A percentile compares a stretch with the other conserved stretches of the same genome.
These are phyloP conservation scores for Tribolium castaneum DNA, from an alignment of 1,140 invertebrate genomes.

Conservation along the genomic window DNA sequence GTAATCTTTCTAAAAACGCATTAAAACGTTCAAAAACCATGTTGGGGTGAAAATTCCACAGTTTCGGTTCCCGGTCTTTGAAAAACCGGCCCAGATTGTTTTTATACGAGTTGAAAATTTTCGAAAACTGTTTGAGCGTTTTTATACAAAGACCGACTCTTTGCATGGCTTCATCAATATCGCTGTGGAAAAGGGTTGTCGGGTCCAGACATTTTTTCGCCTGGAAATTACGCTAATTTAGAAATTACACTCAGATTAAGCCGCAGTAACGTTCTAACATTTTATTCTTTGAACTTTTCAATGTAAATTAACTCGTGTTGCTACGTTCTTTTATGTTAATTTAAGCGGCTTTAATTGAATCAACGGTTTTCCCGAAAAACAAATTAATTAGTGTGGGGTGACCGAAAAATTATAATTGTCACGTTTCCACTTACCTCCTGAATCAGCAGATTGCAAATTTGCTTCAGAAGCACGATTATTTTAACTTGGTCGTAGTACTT, in stretches of 20 bases:
- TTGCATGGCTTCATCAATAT: constrained; percentile 88
- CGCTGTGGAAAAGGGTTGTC: constrained; percentile 89
- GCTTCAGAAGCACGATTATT: constrained; percentile 88
- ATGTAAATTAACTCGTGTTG: constrained; percentile 28
- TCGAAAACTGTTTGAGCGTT: constrained; percentile 72
- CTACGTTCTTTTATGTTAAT: constrained; percentile 8
- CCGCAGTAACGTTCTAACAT: background rate
- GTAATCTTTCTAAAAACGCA: constrained; percentile 83
- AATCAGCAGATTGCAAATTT: constrained; percentile 92
- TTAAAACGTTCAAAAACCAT: constrained; percentile 88
- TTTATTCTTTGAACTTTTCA: constrained; percentile 15
- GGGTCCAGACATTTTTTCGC: constrained; percentile 88
- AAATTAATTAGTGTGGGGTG: background rate
- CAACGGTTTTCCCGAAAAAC: background rate
- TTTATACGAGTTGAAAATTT: constrained; percentile 77
- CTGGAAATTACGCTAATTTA: constrained; percentile 62
- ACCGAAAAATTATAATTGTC: background rate
- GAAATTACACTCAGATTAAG: constrained; percentile 23
- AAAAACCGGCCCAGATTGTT: constrained; percentile 75
- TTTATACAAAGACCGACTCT: constrained; percentile 80
- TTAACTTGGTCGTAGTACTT: constrained; percentile 90
- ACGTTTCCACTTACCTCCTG: constrained; percentile 70
- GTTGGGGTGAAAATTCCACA: constrained; percentile 92
- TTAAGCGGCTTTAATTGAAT: constrained; percentile 10
- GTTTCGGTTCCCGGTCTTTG: constrained; percentile 70